Conservation (phyloP, 2,888 invertebrate species). For the Agrochola litura region DNA sequence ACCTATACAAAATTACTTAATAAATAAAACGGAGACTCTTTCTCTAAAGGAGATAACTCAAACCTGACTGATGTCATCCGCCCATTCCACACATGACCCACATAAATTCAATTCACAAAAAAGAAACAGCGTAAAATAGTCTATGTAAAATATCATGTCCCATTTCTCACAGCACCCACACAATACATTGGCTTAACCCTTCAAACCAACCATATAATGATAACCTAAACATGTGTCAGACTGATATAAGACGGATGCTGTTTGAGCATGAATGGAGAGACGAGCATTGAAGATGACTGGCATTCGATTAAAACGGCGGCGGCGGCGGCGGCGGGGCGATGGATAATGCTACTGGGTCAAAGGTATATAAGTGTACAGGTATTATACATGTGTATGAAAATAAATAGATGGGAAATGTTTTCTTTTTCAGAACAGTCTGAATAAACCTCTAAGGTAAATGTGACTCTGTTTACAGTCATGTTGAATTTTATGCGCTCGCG, state of each 20-base stretch:
- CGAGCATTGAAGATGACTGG: conserved; percentile 27
- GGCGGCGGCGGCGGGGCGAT: background rate
- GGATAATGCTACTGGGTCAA: conserved; percentile 8
- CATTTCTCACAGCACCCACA: background rate
- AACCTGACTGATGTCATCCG: too few species aligned
- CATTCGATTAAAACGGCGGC: conserved; percentile 38
- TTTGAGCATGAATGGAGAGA: conserved; percentile 24
- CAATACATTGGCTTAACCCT: background rate
- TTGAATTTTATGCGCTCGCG: background rate
- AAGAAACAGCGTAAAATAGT: background rate
- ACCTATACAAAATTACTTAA: too few species aligned
- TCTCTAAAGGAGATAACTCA: background rate
- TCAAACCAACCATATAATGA: conserved; percentile 13
- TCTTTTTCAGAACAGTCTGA: too few species aligned
- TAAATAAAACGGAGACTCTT: background rate
- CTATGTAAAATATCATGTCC: background rate
- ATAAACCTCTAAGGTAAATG: too few species aligned
- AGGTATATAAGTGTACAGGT: background rate
- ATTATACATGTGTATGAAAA: background rate
- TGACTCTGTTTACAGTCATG: background rate
- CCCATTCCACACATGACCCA: background rate
- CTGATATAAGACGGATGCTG: conserved; percentile 3
- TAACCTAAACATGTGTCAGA: conserved; percentile 2
- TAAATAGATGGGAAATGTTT: too few species aligned
- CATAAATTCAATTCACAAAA: conserved; percentile 6